Evolutionary conservation across 2,113 vertebrate genomes (phyloP), one percentile per base, ranked within the genome.

Genomic region (Salvator merianae): DNA sequence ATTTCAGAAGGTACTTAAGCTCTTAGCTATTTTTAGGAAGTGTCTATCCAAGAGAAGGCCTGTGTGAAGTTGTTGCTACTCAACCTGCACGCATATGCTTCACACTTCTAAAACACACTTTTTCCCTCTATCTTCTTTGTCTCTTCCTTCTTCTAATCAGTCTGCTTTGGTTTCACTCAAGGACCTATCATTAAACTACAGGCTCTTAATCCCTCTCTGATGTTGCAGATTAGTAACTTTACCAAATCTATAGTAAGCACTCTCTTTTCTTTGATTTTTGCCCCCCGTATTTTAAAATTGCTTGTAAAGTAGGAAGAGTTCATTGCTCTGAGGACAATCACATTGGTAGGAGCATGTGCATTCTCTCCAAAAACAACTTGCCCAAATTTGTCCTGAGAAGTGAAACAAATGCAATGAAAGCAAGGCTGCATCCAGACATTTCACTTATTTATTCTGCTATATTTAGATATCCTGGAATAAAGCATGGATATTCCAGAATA

Each of bases 191-290:
- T 55, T 76, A 28, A 68, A 4, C 14, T 18, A 14, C n/a, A 87
- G 87, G 40, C 2, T 86, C 47, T 84, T 91, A 84, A 89, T 78
- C 70, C 20, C 2, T 63, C 34, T 77, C 66, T 65, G 34, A 91
- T 40, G 22, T 88, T 77, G 4, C 79, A 89, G 69, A 84, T 80
- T 80, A 88, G 86, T 81, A 85, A 90, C 69, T 87, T 38, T 78
- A 66, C 28, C 82, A 74, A 72, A 13, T 78, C 30, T 82, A 5
- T 55, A 74, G 74, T 38, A 22, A 77, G 72, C 18, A 34, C 81
- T 71, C 69, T 68, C 20, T 78, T 85, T 13, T 55, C 16, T 72
- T 89, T 93, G 2, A 3, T 89, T 88, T 65, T 65, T 34, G 6
- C 43, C 43, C 43, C 43, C 24, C 76, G 0, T 74, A 84, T 88